A percentile compares a stretch with the other conserved stretches of the same genome.
phyloP scores from a whole-genome alignment of 2,797 vertebrate species.

The Xiphorhynchus erythropygius region DNA sequence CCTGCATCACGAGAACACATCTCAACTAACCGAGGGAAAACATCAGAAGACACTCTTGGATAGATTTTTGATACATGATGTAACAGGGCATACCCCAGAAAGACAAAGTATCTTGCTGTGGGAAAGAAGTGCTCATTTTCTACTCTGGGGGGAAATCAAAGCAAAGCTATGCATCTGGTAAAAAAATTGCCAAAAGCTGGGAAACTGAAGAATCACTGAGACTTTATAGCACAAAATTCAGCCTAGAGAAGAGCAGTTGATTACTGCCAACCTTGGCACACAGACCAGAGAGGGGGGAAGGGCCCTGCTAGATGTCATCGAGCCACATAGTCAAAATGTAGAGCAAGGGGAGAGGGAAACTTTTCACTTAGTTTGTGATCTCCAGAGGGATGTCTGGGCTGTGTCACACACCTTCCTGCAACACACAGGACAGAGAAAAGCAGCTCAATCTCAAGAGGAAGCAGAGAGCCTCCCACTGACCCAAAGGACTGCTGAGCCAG shows the following conservation, averaged over 20 bases:
- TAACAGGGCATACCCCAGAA: background rate
- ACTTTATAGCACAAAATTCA: background rate
- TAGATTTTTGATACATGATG: background rate
- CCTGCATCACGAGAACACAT: background rate
- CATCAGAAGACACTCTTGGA: background rate
- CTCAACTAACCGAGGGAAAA: background rate
- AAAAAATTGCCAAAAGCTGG: background rate
- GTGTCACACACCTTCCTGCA: background rate
- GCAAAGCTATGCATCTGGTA: background rate
- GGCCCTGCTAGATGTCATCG: background rate
- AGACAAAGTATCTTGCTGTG: background rate
- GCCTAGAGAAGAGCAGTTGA: background rate
- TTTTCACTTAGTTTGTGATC: background rate
- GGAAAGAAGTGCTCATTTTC: background rate
- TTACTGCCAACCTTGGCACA: background rate
- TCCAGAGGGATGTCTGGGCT: background rate
- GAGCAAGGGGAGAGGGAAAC: background rate
- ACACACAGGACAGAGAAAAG: background rate
- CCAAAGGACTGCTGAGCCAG: background rate
- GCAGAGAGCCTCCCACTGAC: background rate
- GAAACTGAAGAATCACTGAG: background rate
- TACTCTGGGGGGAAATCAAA: background rate
- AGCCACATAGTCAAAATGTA: background rate
- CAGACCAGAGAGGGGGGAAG: background rate
- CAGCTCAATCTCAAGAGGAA: background rate